Conservation (phyloP, 2,888 invertebrate species). For the Drosophila recens region DNA sequence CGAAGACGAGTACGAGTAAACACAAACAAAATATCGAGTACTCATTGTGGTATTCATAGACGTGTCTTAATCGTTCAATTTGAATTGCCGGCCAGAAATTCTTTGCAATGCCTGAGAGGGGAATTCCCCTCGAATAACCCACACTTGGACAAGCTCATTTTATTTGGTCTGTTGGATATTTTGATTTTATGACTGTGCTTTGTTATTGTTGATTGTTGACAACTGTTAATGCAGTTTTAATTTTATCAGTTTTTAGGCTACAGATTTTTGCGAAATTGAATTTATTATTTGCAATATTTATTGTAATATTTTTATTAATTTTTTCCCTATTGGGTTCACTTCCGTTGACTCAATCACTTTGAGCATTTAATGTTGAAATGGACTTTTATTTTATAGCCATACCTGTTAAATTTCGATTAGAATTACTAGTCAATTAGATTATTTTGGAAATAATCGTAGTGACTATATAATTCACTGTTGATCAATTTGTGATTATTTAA, state of each 20-base stretch:
- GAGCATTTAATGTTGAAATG: too few species aligned
- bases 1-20: slow-evolving; percentile 2
- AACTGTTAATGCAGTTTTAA: slow-evolving; percentile 68
- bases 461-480: too few species aligned
- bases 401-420: too few species aligned
- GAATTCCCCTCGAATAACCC: slow-evolving; percentile 22
- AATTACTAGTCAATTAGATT: too few species aligned
- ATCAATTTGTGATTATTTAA: too few species aligned
- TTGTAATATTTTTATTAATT: too few species aligned
- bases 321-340: too few species aligned
- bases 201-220: slow-evolving; percentile 18
- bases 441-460: too few species aligned
- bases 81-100: slow-evolving; percentile 46
- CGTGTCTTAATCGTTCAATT: slow-evolving; percentile 65
- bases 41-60: slow-evolving; percentile 34
- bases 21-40: background rate
- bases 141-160: background rate
- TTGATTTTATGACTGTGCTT: slow-evolving; percentile 45
- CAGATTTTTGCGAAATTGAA: too few species aligned
- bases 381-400: too few species aligned
- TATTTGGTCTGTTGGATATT: slow-evolving; percentile 45
- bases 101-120: background rate
- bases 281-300: too few species aligned
- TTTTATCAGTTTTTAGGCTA: slow-evolving; percentile 56
- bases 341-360: too few species aligned